Evolutionary conservation across 1,140 invertebrate genomes (phyloP).

Genomic region (Heliconius congener): DNA sequence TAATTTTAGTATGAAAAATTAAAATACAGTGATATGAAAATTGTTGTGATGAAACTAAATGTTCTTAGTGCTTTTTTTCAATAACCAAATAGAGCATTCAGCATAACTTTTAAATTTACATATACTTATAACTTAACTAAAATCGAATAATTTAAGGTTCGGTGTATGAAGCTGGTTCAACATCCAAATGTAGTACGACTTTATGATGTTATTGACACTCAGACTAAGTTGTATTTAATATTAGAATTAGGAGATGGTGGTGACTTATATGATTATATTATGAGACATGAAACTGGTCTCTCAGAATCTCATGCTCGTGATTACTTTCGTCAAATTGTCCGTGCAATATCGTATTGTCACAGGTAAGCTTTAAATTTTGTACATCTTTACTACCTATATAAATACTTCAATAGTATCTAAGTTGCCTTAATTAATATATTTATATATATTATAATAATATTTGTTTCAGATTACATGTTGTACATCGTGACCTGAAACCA

Average conservation of each 20-base stretch:
- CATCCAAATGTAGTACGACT: conserved; percentile 99
- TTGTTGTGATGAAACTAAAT: too few relatives aligned
- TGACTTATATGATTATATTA: conserved; percentile 99
- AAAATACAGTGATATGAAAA: too few relatives aligned
- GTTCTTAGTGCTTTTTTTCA: too few relatives aligned
- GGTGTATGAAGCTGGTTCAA: conserved; percentile 99
- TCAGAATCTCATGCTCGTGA: conserved; percentile 91
- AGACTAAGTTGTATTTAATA: conserved; percentile 97
- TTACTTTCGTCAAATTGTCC: conserved; percentile 97
- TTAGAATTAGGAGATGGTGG: conserved; percentile 99
- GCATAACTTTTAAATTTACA: too few relatives aligned
- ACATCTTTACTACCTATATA: too few relatives aligned
- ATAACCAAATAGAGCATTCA: too few relatives aligned
- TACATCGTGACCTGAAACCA: conserved; percentile 98
- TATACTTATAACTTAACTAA: neutral
- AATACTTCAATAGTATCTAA: too few relatives aligned
- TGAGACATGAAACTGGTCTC: conserved; percentile 94
- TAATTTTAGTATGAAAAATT: too few relatives aligned
- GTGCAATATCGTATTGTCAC: conserved; percentile 99
- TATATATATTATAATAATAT: conserved; percentile 15
- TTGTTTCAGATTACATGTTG: conserved; percentile 86
- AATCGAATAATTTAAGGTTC: conserved; percentile 97
- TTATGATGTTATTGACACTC: conserved; percentile 99
- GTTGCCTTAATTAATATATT: too few relatives aligned
- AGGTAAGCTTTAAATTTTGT: conserved; percentile 81